Evolutionary conservation across 2,888 invertebrate species (phyloP).

Genomic region (Cryptocephalus primarius): DNA sequence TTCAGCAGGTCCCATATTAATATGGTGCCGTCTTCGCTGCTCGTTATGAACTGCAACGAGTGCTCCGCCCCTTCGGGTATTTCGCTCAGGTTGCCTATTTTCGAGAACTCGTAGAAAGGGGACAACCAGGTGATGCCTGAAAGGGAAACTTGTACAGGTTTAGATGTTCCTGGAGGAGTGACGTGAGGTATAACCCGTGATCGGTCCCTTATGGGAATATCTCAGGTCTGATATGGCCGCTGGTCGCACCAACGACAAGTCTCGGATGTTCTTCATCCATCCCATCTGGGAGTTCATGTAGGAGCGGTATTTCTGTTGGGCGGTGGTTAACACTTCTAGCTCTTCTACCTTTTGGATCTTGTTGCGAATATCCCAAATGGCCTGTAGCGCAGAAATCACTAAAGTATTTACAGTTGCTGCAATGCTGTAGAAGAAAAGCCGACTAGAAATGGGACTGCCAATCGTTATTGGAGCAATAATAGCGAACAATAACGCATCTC

Average conservation of each 20-base stretch:
- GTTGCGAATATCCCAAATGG: slow-evolving; percentile 22
- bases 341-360: slow-evolving; percentile 40
- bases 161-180: background rate
- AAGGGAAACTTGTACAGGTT: background rate
- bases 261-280: slow-evolving; percentile 57
- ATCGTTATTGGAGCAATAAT: too few species aligned
- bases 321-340: slow-evolving; percentile 48
- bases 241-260: slow-evolving; percentile 45
- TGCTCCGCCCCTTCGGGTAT: slow-evolving; percentile 32
- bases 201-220: slow-evolving; percentile 51
- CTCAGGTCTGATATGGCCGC: slow-evolving; percentile 49
- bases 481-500: too few species aligned
- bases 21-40: slow-evolving; percentile 55
- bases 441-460: too few species aligned
- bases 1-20: slow-evolving; percentile 61
- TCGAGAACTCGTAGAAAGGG: slow-evolving; percentile 45
- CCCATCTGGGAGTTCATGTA: slow-evolving; percentile 42
- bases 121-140: slow-evolving; percentile 54
- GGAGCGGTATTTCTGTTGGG: slow-evolving; percentile 50
- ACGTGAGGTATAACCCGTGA: slow-evolving; percentile 32
- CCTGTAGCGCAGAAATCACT: slow-evolving; percentile 6
- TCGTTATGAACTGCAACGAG: slow-evolving; percentile 53
- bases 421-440: slow-evolving; percentile 20
- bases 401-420: slow-evolving; percentile 50
- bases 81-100: slow-evolving; percentile 45